These are phyloP conservation scores for Pseudochirops cupreus DNA, from an alignment of 2,797 vertebrate species.

Conservation along the genomic window DNA sequence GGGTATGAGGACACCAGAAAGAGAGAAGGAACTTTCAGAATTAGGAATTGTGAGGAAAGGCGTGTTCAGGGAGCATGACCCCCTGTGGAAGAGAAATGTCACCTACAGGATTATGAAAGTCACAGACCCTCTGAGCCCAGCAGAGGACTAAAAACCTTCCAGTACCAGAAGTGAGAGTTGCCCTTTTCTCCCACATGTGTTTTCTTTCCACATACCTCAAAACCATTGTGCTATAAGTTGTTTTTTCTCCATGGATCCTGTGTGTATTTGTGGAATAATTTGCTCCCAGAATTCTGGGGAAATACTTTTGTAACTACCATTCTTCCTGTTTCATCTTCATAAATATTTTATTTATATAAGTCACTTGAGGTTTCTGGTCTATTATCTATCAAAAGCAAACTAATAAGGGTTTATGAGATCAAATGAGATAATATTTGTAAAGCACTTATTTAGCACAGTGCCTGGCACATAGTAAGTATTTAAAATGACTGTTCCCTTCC, in stretches of 20 bases:
- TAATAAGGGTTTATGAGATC: background rate
- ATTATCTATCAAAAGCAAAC: background rate
- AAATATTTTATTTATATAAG: background rate
- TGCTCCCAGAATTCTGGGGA: background rate
- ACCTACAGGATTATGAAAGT: background rate
- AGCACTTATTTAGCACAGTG: background rate
- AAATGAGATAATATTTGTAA: background rate
- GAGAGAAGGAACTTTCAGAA: too few species aligned
- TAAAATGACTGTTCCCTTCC: background rate
- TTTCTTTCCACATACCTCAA: too few species aligned
- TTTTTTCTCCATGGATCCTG: too few species aligned
- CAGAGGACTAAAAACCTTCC: background rate
- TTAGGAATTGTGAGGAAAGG: background rate
- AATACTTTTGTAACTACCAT: background rate
- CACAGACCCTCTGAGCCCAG: background rate
- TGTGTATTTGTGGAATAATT: background rate
- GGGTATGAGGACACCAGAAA: background rate
- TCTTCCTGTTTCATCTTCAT: background rate
- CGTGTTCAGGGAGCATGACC: too few species aligned
- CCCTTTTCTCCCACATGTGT: too few species aligned
- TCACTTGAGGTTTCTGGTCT: background rate
- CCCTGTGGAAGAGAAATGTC: background rate
- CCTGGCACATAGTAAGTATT: background rate
- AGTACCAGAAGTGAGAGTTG: background rate
- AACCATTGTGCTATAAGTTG: too few species aligned